Evolutionary conservation across 1,140 invertebrate species (phyloP), one percentile per base, ranked within the genome.

Genomic region (Saccostrea glomerata): DNA sequence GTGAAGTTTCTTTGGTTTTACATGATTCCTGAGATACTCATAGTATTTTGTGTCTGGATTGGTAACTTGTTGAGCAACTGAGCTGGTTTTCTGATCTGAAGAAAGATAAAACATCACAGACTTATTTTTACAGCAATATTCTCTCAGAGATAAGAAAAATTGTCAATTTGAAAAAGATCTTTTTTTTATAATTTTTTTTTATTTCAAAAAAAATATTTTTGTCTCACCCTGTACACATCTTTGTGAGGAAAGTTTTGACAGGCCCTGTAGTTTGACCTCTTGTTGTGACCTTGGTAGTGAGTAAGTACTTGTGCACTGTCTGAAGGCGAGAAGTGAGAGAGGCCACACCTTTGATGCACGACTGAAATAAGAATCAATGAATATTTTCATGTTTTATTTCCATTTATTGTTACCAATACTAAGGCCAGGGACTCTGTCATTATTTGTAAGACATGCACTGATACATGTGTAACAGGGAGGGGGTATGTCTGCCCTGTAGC

Each of bases 221-320:
- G 23, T 20, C 13, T n/a, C 58, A 30, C 70, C 30, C 30, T 30
- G 25, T 77, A 4, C 15, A 30, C 9, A 2, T 36, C 70, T 30
- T 6, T 25, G 12, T 15, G 25, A 36, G 15, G 11, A 25, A 15
- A 77, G 30, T 36, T 77, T 25, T 77, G 15, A 77, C 23, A 77
- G 11, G 70, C 30, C 70, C 5, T 77, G 70, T 11, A 77, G 25
- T 77, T 77, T 77, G 12, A 77, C 70, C 70, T 77, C 70, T 17
- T 36, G 30, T 77, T 77, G 70, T 77, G 70, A 77, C 70, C 70
- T 77, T 77, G 70, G 25, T 17, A 77, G 30, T 25, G 70, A 77
- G 30, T 30, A 77, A 30, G 70, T 30, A 23, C 25, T 25, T 30
- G 70, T 77, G 25, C 70, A 77, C 30, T 77, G 70, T 17, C 12